phyloP scores from a whole-genome alignment of 2,113 vertebrate genomes.

The Enhydra lutris region DNA sequence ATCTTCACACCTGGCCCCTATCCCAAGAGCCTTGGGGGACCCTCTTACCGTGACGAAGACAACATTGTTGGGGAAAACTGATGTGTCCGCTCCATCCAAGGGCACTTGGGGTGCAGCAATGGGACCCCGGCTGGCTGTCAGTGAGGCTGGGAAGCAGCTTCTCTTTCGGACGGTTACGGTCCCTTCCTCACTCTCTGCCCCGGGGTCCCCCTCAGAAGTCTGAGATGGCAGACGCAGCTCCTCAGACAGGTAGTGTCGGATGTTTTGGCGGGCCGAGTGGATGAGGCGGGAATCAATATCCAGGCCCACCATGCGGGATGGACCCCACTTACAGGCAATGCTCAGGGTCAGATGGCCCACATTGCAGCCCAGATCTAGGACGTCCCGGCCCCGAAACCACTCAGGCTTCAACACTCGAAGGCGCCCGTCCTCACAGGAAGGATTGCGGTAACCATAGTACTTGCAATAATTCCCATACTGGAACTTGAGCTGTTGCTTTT shows the following conservation, averaged over 20 bases:
- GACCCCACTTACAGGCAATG: slow-evolving; percentile 86
- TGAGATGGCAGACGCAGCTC: slow-evolving; percentile 70
- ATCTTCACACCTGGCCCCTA: not conserved
- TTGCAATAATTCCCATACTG: slow-evolving; percentile 88
- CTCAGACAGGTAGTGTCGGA: slow-evolving; percentile 92
- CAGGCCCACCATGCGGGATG: slow-evolving; percentile 89
- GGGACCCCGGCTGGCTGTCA: slow-evolving; percentile 87
- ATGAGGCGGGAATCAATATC: slow-evolving; percentile 88
- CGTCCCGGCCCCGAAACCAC: slow-evolving; percentile 90
- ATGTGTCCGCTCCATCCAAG: slow-evolving; percentile 67
- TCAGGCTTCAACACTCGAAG: slow-evolving; percentile 84
- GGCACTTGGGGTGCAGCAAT: slow-evolving; percentile 86
- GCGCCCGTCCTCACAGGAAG: slow-evolving; percentile 82
- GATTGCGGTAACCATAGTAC: slow-evolving; percentile 91
- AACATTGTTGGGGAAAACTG: slow-evolving; percentile 90
- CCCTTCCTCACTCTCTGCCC: slow-evolving; percentile 16
- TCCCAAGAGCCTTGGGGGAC: not conserved
- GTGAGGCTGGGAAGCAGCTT: slow-evolving; percentile 83
- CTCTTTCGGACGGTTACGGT: slow-evolving; percentile 18
- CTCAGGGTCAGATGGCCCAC: slow-evolving; percentile 90
- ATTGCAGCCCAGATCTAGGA: slow-evolving; percentile 92
- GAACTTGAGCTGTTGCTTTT: slow-evolving; percentile 83
- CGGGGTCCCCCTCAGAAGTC: slow-evolving; percentile 76
- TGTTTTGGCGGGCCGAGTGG: slow-evolving; percentile 87
- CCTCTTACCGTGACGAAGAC: slow-evolving; percentile 91